A percentile compares a stretch with the other conserved stretches of the same genome.
Evolutionary conservation across 2,797 vertebrate genomes (phyloP).

Genomic region (Poecilia gillii): DNA sequence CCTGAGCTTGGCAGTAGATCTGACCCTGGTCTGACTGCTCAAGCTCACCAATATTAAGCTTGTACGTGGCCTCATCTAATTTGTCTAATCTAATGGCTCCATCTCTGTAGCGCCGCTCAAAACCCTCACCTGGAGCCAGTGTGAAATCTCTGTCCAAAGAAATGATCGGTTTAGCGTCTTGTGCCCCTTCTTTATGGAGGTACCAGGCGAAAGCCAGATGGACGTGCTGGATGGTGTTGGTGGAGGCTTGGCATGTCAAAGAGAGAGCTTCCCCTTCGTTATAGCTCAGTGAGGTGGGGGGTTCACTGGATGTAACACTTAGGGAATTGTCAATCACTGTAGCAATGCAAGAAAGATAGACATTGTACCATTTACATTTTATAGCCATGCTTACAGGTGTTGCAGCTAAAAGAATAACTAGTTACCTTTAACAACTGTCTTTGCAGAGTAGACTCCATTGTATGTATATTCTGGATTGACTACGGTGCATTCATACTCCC

Average conservation of each 20-base stretch:
- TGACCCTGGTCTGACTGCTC: constrained; percentile 74
- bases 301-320: constrained; percentile 65
- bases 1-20: constrained; percentile 76
- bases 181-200: constrained; percentile 60
- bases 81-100: constrained; percentile 78
- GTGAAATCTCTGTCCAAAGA: constrained; percentile 77
- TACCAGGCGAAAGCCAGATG: constrained; percentile 91
- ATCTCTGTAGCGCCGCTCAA: constrained; percentile 66
- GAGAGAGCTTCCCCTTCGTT: constrained; percentile 81
- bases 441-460: constrained; percentile 65
- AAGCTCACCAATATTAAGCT: constrained; percentile 68
- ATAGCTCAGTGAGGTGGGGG: constrained; percentile 45
- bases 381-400: background rate
- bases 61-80: constrained; percentile 71
- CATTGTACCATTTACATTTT: background rate
- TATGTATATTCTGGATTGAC: background rate
- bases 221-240: constrained; percentile 88
- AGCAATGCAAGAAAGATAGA: constrained; percentile 27
- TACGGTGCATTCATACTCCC: constrained; percentile 73
- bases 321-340: constrained; percentile 90
- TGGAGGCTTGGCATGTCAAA: constrained; percentile 85
- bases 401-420: background rate
- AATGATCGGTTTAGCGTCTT: constrained; percentile 50
- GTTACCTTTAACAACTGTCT: constrained; percentile 76
- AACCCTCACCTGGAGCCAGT: constrained; percentile 69